phyloP scores from a whole-genome alignment of 2,888 invertebrate genomes.

The Rhabditoides inermis region DNA sequence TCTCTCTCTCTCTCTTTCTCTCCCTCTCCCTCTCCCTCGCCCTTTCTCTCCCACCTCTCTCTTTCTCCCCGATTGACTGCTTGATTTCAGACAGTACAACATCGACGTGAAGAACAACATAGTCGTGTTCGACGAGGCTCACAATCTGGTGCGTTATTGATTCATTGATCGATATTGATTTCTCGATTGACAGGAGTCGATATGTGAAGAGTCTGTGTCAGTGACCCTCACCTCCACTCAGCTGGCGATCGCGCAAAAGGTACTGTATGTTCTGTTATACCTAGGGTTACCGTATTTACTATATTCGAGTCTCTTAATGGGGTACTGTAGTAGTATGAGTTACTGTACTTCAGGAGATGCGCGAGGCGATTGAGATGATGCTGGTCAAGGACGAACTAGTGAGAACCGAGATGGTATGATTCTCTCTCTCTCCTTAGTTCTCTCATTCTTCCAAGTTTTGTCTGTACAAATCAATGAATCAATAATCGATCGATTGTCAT shows the following conservation, averaged over 20 bases:
- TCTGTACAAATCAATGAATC: too few species aligned
- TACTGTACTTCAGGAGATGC: too few species aligned
- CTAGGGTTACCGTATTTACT: too few species aligned
- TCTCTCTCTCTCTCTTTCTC: too few species aligned
- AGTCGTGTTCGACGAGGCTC: constrained; percentile 92
- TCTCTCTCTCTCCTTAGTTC: too few species aligned
- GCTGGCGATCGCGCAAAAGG: constrained; percentile 64
- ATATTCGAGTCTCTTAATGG: too few species aligned
- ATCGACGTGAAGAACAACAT: constrained; percentile 68
- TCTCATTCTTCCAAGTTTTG: too few species aligned
- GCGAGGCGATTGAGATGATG: constrained; percentile 59
- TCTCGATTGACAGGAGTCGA: constrained; percentile 61
- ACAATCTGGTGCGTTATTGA: constrained; percentile 71
- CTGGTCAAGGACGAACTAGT: constrained; percentile 31
- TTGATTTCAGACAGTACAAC: constrained; percentile 64
- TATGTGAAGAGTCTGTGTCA: constrained; percentile 77
- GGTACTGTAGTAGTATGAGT: too few species aligned
- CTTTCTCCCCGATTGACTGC: too few species aligned
- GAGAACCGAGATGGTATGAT: constrained; percentile 19
- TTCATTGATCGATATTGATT: not conserved
- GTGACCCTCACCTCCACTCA: constrained; percentile 72
- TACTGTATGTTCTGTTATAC: too few species aligned
- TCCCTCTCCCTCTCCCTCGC: not conserved
- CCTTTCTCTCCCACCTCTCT: too few species aligned
- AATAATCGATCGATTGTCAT: too few species aligned